A percentile compares a stretch with the other conserved stretches of the same genome.
phyloP scores from a whole-genome alignment of 2,797 vertebrate genomes.

The Oreochromis mossambicus region DNA sequence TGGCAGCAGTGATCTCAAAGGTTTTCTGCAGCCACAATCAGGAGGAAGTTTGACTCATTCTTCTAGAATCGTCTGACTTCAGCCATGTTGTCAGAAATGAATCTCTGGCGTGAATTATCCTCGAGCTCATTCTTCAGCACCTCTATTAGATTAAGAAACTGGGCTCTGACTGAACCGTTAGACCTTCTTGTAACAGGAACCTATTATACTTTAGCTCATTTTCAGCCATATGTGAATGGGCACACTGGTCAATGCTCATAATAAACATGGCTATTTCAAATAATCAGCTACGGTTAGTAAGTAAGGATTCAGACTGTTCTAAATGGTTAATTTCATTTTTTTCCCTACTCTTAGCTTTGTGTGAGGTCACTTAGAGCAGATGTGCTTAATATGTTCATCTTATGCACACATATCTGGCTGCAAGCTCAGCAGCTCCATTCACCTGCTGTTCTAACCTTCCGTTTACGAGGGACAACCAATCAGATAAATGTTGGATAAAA shows the following conservation, averaged over 20 bases:
- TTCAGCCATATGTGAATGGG: not conserved
- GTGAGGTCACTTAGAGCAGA: not conserved
- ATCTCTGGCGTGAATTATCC: not conserved
- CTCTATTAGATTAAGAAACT: not conserved
- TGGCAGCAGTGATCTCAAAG: not conserved
- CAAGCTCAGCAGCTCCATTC: not conserved
- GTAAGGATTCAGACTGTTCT: not conserved
- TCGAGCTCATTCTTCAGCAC: not conserved
- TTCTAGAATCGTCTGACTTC: not conserved
- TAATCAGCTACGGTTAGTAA: not conserved
- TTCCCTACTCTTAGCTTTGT: not conserved
- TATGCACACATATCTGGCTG: not conserved
- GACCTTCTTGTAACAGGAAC: not conserved
- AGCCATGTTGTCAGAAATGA: not conserved
- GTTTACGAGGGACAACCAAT: not conserved
- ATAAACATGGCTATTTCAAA: not conserved
- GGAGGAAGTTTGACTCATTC: not conserved
- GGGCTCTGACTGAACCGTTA: not conserved
- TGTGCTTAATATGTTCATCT: not conserved
- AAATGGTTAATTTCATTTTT: not conserved
- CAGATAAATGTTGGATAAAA: not conserved
- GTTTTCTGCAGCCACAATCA: not conserved
- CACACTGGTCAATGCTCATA: not conserved
- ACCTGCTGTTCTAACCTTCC: not conserved
- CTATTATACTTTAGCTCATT: not conserved